Percentiles rank a stretch among this genome's conserved stretches.
These are phyloP conservation scores for Rutpela maculata DNA, from an alignment of 2,888 invertebrate genomes.

Conservation along the genomic window DNA sequence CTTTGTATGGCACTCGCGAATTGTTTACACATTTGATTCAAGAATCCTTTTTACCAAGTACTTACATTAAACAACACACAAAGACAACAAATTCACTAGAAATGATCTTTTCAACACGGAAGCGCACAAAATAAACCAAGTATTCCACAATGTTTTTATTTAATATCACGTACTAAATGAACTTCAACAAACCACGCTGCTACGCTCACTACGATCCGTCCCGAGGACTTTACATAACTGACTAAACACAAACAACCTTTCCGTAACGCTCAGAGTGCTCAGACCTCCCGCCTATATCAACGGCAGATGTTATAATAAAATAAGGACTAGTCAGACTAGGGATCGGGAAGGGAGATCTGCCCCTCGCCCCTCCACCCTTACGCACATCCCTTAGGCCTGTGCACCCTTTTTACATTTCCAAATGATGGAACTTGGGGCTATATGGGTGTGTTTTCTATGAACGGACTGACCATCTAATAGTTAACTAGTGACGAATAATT, in stretches of 20 bases:
- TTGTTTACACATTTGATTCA: slow-evolving; percentile 44
- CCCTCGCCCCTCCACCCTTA: slow-evolving; percentile 48
- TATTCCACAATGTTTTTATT: slow-evolving; percentile 23
- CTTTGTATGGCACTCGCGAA: slow-evolving; percentile 52
- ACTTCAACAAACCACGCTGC: slow-evolving; percentile 24
- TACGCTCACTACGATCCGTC: slow-evolving; percentile 33
- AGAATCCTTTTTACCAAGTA: slow-evolving; percentile 39
- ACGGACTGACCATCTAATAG: slow-evolving; percentile 43
- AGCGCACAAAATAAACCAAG: not conserved
- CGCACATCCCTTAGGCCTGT: slow-evolving; percentile 13
- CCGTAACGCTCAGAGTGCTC: slow-evolving; percentile 45
- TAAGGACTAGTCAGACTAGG: slow-evolving; percentile 62
- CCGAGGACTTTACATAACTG: slow-evolving; percentile 49
- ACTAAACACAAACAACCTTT: slow-evolving; percentile 32
- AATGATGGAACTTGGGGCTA: slow-evolving; percentile 15
- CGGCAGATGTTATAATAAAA: slow-evolving; percentile 67
- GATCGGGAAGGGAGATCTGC: slow-evolving; percentile 49
- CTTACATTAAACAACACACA: slow-evolving; percentile 40
- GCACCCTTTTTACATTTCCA: slow-evolving; percentile 38
- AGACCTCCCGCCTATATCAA: slow-evolving; percentile 61
- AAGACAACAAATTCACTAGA: slow-evolving; percentile 34
- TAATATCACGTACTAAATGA: slow-evolving; percentile 23
- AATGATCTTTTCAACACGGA: slow-evolving; percentile 16
- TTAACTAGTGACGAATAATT: slow-evolving; percentile 33
- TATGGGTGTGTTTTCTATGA: slow-evolving; percentile 36